Conservation (phyloP, 1,140 invertebrate species). For the Mercenaria mercenaria region DNA sequence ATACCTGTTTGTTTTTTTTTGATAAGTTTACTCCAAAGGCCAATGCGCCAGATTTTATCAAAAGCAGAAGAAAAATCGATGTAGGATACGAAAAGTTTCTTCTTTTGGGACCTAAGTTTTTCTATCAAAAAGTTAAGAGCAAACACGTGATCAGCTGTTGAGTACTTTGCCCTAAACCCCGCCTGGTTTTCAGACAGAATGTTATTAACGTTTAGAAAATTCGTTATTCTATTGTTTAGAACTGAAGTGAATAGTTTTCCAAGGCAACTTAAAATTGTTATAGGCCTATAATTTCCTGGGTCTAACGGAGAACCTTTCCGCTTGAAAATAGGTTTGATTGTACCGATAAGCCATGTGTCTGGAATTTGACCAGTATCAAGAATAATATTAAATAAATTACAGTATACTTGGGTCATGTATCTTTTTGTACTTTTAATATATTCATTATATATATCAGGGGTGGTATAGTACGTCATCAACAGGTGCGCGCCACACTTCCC, state of each 20-base stretch:
- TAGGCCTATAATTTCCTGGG: conserved; percentile 3
- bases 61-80: not conserved
- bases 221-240: not conserved
- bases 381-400: not conserved
- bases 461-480: too few relatives aligned
- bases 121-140: not conserved
- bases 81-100: not conserved
- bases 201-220: not conserved
- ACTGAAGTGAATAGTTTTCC: conserved; percentile 2
- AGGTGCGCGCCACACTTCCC: too few relatives aligned
- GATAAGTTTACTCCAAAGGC: not conserved
- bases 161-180: conserved; percentile 22
- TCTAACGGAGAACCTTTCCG: not conserved
- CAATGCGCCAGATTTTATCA: not conserved
- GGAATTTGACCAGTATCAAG: not conserved
- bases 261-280: conserved; percentile 16
- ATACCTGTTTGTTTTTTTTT: not conserved
- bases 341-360: not conserved
- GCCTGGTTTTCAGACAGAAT: not conserved
- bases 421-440: not conserved
- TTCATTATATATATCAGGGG: too few relatives aligned
- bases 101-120: not conserved
- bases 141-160: not conserved
- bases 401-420: not conserved
- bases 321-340: not conserved